These are phyloP conservation scores for Linepithema humile DNA, from an alignment of 1,140 invertebrate species.

Conservation along the genomic window DNA sequence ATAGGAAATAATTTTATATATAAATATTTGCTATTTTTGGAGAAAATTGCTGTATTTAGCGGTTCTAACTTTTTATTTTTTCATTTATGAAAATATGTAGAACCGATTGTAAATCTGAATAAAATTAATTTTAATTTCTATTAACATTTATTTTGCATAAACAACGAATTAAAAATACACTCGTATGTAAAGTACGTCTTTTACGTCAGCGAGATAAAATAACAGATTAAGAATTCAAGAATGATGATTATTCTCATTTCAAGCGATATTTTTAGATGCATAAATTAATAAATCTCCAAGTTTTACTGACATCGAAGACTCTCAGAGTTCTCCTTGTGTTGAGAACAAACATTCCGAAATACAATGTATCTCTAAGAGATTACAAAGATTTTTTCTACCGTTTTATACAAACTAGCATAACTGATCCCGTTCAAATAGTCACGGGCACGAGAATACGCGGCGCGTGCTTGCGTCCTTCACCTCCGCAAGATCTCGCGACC, in stretches of 20 bases:
- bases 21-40: not conserved
- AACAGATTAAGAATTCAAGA: not conserved
- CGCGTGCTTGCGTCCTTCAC: slow-evolving; percentile 60
- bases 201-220: not conserved
- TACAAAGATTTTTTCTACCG: not conserved
- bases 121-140: not conserved
- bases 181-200: not conserved
- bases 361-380: not conserved
- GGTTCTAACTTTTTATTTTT: not conserved
- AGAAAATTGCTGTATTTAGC: not conserved
- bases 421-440: not conserved
- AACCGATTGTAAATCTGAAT: no score
- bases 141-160: not conserved
- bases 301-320: not conserved
- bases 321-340: not conserved
- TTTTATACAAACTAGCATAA: not conserved
- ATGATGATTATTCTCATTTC: not conserved
- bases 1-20: not conserved
- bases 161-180: not conserved
- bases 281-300: not conserved
- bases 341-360: not conserved
- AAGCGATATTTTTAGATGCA: not conserved
- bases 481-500: slow-evolving; percentile 56
- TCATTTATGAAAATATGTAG: no score
- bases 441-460: slow-evolving; percentile 17